Percentiles rank a stretch among this genome's conserved stretches.
phyloP scores from a whole-genome alignment of 1,140 invertebrate genomes.

The Cydia fagiglandana region DNA sequence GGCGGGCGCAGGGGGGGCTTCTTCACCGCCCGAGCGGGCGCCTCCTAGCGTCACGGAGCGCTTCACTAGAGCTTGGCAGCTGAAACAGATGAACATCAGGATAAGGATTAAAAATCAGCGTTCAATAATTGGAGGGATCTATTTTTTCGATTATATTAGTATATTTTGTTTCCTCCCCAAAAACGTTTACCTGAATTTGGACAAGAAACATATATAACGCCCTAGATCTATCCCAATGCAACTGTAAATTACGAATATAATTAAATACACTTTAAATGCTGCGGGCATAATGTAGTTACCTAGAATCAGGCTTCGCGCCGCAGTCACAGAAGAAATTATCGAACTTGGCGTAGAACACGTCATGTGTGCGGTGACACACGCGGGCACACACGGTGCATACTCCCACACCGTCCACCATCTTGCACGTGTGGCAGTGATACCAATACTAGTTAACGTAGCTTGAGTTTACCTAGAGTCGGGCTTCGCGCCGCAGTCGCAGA shows the following conservation, averaged over 20 bases:
- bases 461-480: conserved; percentile 83
- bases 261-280: too few species aligned
- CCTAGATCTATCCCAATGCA: too few species aligned
- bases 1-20: conserved; percentile 80
- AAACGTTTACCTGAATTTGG: too few species aligned
- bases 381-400: conserved; percentile 98
- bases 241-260: too few species aligned
- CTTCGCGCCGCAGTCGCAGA: conserved; percentile 99
- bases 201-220: too few species aligned
- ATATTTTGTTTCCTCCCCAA: too few species aligned
- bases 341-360: conserved; percentile 98
- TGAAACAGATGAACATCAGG: conserved; percentile 38
- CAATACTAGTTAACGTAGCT: conserved; percentile 82
- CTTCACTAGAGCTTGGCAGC: conserved; percentile 87
- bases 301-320: conserved; percentile 74
- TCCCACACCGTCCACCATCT: conserved; percentile 98
- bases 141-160: too few species aligned
- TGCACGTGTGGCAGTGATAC: conserved; percentile 99
- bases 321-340: conserved; percentile 99
- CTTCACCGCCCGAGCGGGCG: conserved; percentile 52
- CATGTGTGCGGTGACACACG: conserved; percentile 97
- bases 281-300: too few species aligned
- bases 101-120: background rate
- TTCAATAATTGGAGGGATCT: too few species aligned
- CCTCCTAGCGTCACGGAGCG: conserved; percentile 76